Evolutionary conservation across 2,888 invertebrate species (phyloP), one percentile per base, ranked within the genome.

Genomic region (Phanerotoma sp.): DNA sequence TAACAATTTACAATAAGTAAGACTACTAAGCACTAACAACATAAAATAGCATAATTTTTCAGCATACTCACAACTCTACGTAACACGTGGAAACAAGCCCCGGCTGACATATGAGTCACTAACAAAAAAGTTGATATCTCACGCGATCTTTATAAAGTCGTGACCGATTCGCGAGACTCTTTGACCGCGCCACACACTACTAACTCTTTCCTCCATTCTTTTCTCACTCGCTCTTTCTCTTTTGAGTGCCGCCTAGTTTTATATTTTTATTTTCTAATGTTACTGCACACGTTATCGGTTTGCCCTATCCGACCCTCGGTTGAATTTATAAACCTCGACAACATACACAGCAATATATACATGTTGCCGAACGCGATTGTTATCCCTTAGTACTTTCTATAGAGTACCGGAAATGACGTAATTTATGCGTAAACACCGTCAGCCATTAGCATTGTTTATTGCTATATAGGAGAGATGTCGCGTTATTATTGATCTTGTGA

Each of bases 371-470:
- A 20, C 20, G 10, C 18, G 46, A 46, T 46, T 22, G 32, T 33
- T 33, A 46, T 46, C 46, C 13, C 35, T 28, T 20, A 35, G 9
- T 32, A 35, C 48, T 52, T 63, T 54, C 55, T 37, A 51, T 41
- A n/a, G n/a, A 25, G 25, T 25, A 25, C 49, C 67, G 67, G 67
- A 67, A 67, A 66, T 67, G 59, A 56, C 57, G 48, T 65, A 66
- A 67, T 67, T 67, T 67, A 64, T 63, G 64, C 54, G 30, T 44
- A 54, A 50, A 45, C 49, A 44, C 54, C 54, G 46, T 45, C 16
- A 37, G 41, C 28, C 42, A 42, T 42, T 25, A 32, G 25, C 38
- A 47, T 47, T 48, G 28, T 48, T 48, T 48, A 48, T 38, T 20
- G 20, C 38, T 16, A 25, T 37, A 15, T 38, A 22, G 16, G 38